A percentile compares a stretch with the other conserved stretches of the same genome.
Evolutionary conservation across 1,140 invertebrate species (phyloP).

Genomic region (Drosophila punjabiensis): DNA sequence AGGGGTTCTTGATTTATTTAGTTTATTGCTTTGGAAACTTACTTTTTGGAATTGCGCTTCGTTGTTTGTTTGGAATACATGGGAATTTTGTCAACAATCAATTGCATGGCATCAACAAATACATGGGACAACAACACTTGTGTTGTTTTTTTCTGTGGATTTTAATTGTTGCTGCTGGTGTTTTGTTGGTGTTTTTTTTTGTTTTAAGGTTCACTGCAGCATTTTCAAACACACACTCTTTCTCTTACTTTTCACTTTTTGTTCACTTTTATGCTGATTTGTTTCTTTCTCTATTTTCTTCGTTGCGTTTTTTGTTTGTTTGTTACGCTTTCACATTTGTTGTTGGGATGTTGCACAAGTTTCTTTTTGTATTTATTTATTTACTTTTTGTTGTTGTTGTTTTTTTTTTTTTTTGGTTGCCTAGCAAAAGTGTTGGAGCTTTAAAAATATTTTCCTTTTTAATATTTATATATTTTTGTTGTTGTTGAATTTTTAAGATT

Average conservation of each 20-base stretch:
- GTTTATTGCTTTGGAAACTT: slow-evolving; percentile 58
- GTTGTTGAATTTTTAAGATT: slow-evolving; percentile 34
- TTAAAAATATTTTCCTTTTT: slow-evolving; percentile 28
- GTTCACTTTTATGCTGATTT: slow-evolving; percentile 59
- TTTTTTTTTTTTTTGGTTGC: slow-evolving; percentile 71
- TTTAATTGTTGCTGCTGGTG: slow-evolving; percentile 46
- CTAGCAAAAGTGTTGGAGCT: slow-evolving; percentile 62
- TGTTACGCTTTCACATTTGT: slow-evolving; percentile 75
- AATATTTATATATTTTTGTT: too few relatives aligned
- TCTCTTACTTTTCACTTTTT: slow-evolving; percentile 53
- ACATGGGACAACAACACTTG: slow-evolving; percentile 71
- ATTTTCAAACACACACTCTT: slow-evolving; percentile 46
- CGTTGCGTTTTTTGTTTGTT: slow-evolving; percentile 41
- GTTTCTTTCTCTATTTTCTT: slow-evolving; percentile 46
- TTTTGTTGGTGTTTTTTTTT: slow-evolving; percentile 42
- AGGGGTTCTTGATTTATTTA: slow-evolving; percentile 13
- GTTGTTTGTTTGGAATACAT: slow-evolving; percentile 85
- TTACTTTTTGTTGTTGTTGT: slow-evolving; percentile 20
- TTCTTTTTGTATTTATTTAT: slow-evolving; percentile 18
- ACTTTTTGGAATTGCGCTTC: slow-evolving; percentile 85
- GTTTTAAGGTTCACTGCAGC: slow-evolving; percentile 48
- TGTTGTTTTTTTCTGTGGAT: slow-evolving; percentile 34
- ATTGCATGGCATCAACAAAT: slow-evolving; percentile 85
- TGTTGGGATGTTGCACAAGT: slow-evolving; percentile 61
- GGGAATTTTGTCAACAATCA: slow-evolving; percentile 85